Evolutionary conservation across 1,140 invertebrate species (phyloP).

Genomic region (Anastatus disparis): DNA sequence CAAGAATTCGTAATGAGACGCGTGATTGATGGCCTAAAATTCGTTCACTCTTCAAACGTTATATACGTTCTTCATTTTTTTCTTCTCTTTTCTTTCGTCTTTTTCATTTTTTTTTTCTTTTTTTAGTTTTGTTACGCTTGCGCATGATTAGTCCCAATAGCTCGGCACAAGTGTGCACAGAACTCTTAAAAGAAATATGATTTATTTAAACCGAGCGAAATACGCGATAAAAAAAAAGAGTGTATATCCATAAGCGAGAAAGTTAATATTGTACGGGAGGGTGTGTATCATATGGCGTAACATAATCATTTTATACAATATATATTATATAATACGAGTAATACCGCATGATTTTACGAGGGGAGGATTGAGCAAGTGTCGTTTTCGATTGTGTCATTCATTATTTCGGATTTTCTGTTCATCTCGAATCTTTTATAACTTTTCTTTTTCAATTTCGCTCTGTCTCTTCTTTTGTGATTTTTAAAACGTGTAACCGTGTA

Average conservation of each 20-base stretch:
- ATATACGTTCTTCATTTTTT: not conserved
- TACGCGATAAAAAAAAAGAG: not conserved
- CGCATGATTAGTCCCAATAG: conserved; percentile 24
- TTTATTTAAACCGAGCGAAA: conserved; percentile 9
- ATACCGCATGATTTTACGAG: not conserved
- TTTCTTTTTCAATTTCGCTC: not conserved
- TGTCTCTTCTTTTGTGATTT: not conserved
- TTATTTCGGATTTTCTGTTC: not conserved
- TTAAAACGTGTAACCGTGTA: too few species aligned
- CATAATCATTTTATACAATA: conserved; percentile 6
- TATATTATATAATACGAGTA: not conserved
- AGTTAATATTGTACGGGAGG: not conserved
- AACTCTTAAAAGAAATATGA: conserved; percentile 21
- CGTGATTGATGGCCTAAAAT: conserved; percentile 23
- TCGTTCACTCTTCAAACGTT: not conserved
- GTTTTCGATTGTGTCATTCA: not conserved
- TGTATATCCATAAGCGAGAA: not conserved
- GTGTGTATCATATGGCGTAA: not conserved
- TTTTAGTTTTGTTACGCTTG: not conserved
- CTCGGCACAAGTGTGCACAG: too few species aligned
- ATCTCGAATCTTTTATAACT: not conserved
- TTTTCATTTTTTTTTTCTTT: not conserved
- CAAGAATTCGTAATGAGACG: conserved; percentile 39
- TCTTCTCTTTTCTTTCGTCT: not conserved
- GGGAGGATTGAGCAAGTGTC: not conserved